phyloP scores from a whole-genome alignment of 2,113 vertebrate genomes.

The Micronycteris hirsuta region DNA sequence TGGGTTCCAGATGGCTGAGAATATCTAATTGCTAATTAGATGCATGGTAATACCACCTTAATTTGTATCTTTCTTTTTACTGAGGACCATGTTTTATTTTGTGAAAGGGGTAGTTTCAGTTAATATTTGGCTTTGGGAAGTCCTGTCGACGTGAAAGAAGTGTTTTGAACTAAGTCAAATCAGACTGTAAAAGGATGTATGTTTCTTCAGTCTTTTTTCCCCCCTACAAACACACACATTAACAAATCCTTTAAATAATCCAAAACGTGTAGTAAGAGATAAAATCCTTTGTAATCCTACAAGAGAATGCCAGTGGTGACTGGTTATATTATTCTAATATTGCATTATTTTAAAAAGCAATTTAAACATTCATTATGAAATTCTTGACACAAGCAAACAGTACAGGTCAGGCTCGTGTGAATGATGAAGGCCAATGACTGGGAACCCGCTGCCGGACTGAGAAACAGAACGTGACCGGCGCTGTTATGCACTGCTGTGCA shows the following conservation, averaged over 20 bases:
- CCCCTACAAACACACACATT: not conserved
- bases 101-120: conserved; percentile 1
- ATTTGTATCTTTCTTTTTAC: not conserved
- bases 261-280: not conserved
- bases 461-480: not conserved
- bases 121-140: not conserved
- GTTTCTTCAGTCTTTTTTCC: not conserved
- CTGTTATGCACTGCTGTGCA: not conserved
- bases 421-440: not conserved
- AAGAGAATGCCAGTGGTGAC: not conserved
- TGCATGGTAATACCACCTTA: not conserved
- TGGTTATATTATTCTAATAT: not conserved
- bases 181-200: not conserved
- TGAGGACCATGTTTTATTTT: not conserved
- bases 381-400: not conserved
- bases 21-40: not conserved
- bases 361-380: not conserved
- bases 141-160: not conserved
- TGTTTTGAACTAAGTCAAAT: not conserved
- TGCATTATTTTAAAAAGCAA: not conserved
- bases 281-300: not conserved
- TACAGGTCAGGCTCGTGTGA: not conserved
- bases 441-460: not conserved
- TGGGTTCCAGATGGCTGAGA: not conserved
- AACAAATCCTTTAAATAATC: not conserved